These are phyloP conservation scores for Eptatretus atami DNA, from an alignment of 2,797 vertebrate genomes.

Conservation along the genomic window DNA sequence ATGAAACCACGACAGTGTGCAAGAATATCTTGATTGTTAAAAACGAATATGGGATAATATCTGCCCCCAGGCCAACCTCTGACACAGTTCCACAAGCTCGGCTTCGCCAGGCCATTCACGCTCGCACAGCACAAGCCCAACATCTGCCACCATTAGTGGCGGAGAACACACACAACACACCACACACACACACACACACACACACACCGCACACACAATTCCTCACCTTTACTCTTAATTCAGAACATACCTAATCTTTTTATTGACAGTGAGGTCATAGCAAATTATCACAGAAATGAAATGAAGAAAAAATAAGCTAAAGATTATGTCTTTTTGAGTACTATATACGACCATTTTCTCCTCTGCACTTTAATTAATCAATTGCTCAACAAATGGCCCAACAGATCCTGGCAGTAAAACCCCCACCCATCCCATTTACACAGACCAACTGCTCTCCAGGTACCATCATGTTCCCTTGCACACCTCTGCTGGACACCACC, in stretches of 20 bases:
- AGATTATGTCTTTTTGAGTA: too few relatives aligned
- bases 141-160: conserved; percentile 21
- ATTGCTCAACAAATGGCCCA: too few relatives aligned
- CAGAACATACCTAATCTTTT: not conserved
- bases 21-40: conserved; percentile 31
- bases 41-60: conserved; percentile 31
- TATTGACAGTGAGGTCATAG: too few relatives aligned
- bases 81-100: conserved; percentile 45
- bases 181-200: conserved; percentile 7
- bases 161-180: not conserved
- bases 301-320: too few relatives aligned
- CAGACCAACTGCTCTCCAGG: too few relatives aligned
- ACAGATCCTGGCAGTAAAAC: too few relatives aligned
- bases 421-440: too few relatives aligned
- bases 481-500: too few relatives aligned
- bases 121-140: conserved; percentile 48
- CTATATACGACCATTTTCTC: too few relatives aligned
- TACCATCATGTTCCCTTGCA: too few relatives aligned
- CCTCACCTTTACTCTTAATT: not conserved
- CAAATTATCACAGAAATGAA: too few relatives aligned
- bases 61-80: conserved; percentile 28
- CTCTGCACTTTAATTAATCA: too few relatives aligned
- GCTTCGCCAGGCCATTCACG: conserved; percentile 87
- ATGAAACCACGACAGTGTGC: conserved; percentile 54
- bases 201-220: not conserved